A percentile compares a stretch with the other conserved stretches of the same genome.
phyloP scores from a whole-genome alignment of 2,888 invertebrate species.

The Idaea aversata region DNA sequence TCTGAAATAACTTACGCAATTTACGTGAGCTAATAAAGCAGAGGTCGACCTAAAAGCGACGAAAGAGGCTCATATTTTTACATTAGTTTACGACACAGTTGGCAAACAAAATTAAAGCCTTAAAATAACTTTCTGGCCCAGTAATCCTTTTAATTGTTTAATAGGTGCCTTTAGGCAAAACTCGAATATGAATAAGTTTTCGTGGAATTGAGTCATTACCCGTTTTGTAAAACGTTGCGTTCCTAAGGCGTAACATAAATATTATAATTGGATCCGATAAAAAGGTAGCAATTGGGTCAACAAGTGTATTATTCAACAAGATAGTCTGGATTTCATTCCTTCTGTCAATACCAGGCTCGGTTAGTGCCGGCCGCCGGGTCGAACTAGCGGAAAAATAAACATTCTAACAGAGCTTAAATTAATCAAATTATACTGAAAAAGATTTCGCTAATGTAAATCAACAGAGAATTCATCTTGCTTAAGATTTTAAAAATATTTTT shows the following conservation, averaged over 20 bases:
- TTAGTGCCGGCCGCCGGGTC: slow-evolving; percentile 23
- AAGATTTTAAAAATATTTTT: slow-evolving; percentile 4
- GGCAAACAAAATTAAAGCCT: slow-evolving; percentile 30
- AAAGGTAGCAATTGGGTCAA: slow-evolving; percentile 43
- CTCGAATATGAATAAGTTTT: neutral
- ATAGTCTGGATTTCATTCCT: slow-evolving; percentile 35
- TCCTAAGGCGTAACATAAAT: neutral
- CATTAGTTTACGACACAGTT: slow-evolving; percentile 37
- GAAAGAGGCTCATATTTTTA: slow-evolving; percentile 40
- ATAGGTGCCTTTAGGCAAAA: neutral
- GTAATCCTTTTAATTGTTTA: slow-evolving; percentile 9
- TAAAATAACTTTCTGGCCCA: slow-evolving; percentile 24
- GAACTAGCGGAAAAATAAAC: slow-evolving; percentile 18
- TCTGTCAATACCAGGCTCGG: slow-evolving; percentile 39
- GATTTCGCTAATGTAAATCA: slow-evolving; percentile 6
- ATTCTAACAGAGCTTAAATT: slow-evolving; percentile 20
- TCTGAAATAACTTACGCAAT: neutral
- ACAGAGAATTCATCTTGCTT: slow-evolving; percentile 10
- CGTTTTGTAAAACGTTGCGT: neutral
- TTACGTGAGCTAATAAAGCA: neutral
- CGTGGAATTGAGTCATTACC: neutral
- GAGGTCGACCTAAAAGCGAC: slow-evolving; percentile 23
- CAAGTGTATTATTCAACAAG: slow-evolving; percentile 34
- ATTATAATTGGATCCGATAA: neutral
- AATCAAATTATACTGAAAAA: slow-evolving; percentile 6